phyloP scores from a whole-genome alignment of 2,113 vertebrate genomes.

The Stictonetta naevosa region DNA sequence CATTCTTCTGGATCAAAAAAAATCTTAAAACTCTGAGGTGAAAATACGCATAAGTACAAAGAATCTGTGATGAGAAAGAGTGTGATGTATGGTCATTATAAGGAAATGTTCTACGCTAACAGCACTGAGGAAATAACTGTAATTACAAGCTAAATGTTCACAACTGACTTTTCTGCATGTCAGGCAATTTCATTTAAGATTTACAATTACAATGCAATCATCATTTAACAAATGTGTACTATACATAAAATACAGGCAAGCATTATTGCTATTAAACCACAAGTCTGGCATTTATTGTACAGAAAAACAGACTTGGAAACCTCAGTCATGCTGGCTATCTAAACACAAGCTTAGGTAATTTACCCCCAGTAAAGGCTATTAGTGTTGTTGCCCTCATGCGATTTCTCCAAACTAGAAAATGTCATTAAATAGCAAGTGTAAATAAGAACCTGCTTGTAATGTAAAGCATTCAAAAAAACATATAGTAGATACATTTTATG shows the following conservation, averaged over 20 bases:
- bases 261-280: neutral
- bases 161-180: neutral
- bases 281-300: neutral
- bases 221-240: neutral
- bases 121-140: neutral
- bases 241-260: neutral
- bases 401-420: neutral
- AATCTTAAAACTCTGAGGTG: neutral
- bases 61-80: neutral
- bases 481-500: neutral
- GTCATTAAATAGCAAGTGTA: neutral
- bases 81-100: neutral
- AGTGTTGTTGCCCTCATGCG: neutral
- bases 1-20: neutral
- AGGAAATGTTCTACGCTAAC: neutral
- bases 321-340: neutral
- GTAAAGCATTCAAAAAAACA: neutral
- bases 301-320: neutral
- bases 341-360: neutral
- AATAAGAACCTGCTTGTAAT: neutral
- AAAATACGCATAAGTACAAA: neutral
- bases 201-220: neutral
- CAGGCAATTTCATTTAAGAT: neutral
- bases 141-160: constrained; percentile 6
- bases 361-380: neutral